Base-by-base conservation (phyloP, 2,113 vertebrate species). In the Rallus limicola region DNA sequence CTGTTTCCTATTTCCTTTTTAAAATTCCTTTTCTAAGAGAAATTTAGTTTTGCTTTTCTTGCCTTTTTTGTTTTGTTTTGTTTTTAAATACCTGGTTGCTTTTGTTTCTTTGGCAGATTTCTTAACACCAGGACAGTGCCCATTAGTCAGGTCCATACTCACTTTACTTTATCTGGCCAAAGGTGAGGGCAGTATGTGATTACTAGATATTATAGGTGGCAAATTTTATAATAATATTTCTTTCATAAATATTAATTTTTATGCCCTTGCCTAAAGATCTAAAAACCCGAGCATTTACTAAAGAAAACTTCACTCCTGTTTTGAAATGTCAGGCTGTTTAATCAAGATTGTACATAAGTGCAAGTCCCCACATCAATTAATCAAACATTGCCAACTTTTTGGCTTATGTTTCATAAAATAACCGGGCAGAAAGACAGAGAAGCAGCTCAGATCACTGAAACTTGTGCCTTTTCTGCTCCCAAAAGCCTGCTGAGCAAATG, bases 331-430 rank as follows among this genome's bases (percentile, higher is more conserved):
- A 42, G 20, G 28, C 23, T 63, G 7, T 9, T 93, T 62, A 8
- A 33, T 17, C 20, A 42, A 29, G 19, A 3, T 34, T 50, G 26
- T 6, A 9, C 14, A 17, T 0, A 59, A 28, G 14, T 38, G 20
- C 10, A n/a, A 52, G 9, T 38, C 68, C 34, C 10, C 2, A 1
- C 28, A 11, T 46, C 28, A 14, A 5, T 58, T 75, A 42, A 34
- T 26, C 18, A 75, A 68, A 3, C 0, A 0, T 36, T 1, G 1
- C 16, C 19, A 42, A 23, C 17, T 2, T 60, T 48, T 46, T 25
- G 9, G 20, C 5, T 83, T 34, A 12, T 4, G 10, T 53, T 62
- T 76, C 68, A 29, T 42, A 33, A 13, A 40, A 28, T 13, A 65
- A 44, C 18, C 58, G 50, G 26, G 64, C 36, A 65, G 18, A 10